Evolutionary conservation across 2,888 invertebrate genomes (phyloP).

Genomic region (Listrodromus nycthemerus): DNA sequence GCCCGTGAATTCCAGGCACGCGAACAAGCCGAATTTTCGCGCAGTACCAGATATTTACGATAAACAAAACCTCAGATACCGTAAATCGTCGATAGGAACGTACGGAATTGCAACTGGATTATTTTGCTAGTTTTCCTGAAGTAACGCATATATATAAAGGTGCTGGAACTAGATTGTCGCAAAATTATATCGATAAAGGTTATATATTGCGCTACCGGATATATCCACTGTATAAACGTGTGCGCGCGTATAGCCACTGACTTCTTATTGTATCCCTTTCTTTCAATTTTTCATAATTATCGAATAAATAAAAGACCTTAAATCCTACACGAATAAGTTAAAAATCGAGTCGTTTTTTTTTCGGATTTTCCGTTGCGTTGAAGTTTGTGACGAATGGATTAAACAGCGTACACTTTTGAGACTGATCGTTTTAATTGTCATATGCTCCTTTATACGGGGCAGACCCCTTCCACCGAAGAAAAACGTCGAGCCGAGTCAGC

Average conservation of each 20-base stretch:
- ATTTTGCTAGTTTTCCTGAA: constrained; percentile 83
- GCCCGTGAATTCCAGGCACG: not conserved
- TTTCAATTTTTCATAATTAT: too few relatives aligned
- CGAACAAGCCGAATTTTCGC: not conserved
- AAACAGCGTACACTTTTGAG: constrained; percentile 77
- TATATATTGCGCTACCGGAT: not conserved
- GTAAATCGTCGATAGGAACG: constrained; percentile 77
- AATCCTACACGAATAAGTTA: not conserved
- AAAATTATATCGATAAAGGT: constrained; percentile 14
- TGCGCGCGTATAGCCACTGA: too few relatives aligned
- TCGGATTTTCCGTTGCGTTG: not conserved
- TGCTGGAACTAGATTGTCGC: not conserved
- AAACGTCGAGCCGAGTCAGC: not conserved
- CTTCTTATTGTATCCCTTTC: too few relatives aligned
- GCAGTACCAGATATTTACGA: not conserved
- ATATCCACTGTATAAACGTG: not conserved
- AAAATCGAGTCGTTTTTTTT: not conserved
- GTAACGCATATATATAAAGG: constrained; percentile 82
- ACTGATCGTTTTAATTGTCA: constrained; percentile 83
- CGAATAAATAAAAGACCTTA: too few relatives aligned
- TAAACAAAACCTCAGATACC: constrained; percentile 24
- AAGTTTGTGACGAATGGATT: constrained; percentile 68
- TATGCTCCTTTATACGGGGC: constrained; percentile 80
- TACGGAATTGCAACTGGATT: constrained; percentile 86
- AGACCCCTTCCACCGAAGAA: constrained; percentile 71